Conservation (phyloP, 2,113 vertebrate species). For the Oryzias javanicus region DNA sequence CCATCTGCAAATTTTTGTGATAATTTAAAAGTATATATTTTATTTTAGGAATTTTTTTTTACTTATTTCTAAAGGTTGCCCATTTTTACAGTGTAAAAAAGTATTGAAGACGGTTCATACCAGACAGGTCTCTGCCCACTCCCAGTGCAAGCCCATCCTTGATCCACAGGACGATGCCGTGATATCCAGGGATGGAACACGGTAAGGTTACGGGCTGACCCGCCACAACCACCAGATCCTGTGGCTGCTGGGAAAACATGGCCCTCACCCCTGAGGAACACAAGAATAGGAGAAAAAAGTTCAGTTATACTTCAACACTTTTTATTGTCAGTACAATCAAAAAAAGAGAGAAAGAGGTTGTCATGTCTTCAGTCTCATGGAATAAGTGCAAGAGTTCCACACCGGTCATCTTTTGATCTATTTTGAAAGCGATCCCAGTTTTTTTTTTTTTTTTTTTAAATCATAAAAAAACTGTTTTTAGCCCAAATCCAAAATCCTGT, state of each 20-base stretch:
- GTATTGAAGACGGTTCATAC: slow-evolving; percentile 71
- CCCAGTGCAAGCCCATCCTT: slow-evolving; percentile 94
- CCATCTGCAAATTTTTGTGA: too few relatives aligned
- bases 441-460: too few relatives aligned
- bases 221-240: slow-evolving; percentile 93
- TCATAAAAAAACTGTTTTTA: too few relatives aligned
- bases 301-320: background rate
- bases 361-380: slow-evolving; percentile 18
- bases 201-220: slow-evolving; percentile 91
- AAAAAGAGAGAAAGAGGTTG: background rate
- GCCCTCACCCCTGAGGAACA: slow-evolving; percentile 79
- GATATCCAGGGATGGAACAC: slow-evolving; percentile 91
- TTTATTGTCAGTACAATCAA: background rate
- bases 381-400: too few relatives aligned
- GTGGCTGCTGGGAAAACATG: slow-evolving; percentile 93
- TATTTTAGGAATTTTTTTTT: too few relatives aligned
- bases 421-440: too few relatives aligned
- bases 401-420: too few relatives aligned
- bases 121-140: slow-evolving; percentile 91
- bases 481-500: too few relatives aligned
- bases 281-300: slow-evolving; percentile 12
- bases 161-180: slow-evolving; percentile 95
- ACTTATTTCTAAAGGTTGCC: background rate
- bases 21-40: too few relatives aligned
- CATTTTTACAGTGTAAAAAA: too few relatives aligned